Conservation (phyloP, 2,113 vertebrate species). For the Daubentonia madagascariensis region DNA sequence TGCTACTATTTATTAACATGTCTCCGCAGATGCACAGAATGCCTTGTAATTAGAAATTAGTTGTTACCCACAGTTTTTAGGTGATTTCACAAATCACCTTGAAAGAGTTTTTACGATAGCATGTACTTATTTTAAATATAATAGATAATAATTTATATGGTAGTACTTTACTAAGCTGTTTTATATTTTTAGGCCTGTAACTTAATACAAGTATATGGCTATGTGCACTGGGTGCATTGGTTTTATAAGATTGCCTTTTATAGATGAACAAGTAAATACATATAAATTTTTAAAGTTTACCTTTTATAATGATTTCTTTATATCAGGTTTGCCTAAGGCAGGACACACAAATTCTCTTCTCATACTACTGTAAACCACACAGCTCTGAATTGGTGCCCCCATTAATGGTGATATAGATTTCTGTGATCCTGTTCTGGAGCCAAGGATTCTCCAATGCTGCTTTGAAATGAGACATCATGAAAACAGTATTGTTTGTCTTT, state of each 20-base stretch:
- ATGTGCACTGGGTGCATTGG: background rate
- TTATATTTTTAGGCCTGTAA: slow-evolving; percentile 52
- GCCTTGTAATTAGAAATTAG: slow-evolving; percentile 31
- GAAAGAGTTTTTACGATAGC: slow-evolving; percentile 36
- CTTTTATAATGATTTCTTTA: background rate
- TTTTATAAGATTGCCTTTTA: slow-evolving; percentile 44
- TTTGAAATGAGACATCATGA: background rate
- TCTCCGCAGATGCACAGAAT: background rate
- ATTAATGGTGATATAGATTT: background rate
- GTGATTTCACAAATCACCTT: slow-evolving; percentile 30
- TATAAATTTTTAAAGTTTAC: background rate
- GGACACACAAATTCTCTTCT: background rate
- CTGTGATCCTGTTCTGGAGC: background rate
- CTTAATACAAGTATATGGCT: slow-evolving; percentile 23
- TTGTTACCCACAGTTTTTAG: background rate
- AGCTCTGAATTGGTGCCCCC: background rate
- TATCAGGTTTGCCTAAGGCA: background rate
- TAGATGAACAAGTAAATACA: slow-evolving; percentile 1
- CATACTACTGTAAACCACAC: background rate
- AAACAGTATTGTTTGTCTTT: background rate
- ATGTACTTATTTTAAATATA: slow-evolving; percentile 47
- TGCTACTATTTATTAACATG: slow-evolving; percentile 7
- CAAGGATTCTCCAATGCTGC: background rate
- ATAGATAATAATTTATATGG: slow-evolving; percentile 33
- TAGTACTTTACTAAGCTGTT: slow-evolving; percentile 33